phyloP scores from a whole-genome alignment of 2,888 invertebrate genomes.

The Caenorhabditis parvicauda region DNA sequence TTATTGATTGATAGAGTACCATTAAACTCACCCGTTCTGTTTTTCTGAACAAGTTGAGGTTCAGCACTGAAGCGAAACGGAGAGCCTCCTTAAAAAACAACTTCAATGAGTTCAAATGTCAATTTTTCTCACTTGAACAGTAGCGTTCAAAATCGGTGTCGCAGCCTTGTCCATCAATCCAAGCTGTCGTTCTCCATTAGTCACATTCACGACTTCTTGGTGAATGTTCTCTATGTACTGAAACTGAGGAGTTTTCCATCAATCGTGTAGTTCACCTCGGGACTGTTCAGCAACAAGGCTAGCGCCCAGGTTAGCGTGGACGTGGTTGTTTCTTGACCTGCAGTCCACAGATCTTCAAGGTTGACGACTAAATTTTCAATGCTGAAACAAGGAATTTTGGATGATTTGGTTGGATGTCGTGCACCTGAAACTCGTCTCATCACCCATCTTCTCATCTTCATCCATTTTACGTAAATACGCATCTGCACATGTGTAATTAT shows the following conservation, averaged over 20 bases:
- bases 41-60: constrained; percentile 17
- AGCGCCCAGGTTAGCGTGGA: constrained; percentile 30
- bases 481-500: constrained; percentile 36
- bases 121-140: constrained; percentile 11
- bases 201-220: constrained; percentile 14
- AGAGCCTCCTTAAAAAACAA: constrained; percentile 29
- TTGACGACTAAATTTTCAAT: constrained; percentile 16
- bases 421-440: constrained; percentile 15
- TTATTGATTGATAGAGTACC: no score
- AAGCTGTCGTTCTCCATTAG: constrained; percentile 11
- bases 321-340: constrained; percentile 39
- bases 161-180: constrained; percentile 6
- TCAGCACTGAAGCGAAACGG: constrained; percentile 24
- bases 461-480: constrained; percentile 30
- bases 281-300: constrained; percentile 14
- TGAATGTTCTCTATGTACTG: constrained; percentile 2
- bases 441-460: constrained; percentile 18
- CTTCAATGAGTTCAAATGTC: not conserved
- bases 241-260: no score
- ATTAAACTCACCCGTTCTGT: constrained; percentile 2
- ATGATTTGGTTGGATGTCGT: no score
- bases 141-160: constrained; percentile 17
- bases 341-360: constrained; percentile 32
- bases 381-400: not conserved
- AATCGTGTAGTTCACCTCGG: constrained; percentile 9